These are phyloP conservation scores for Cyclargus thomasi DNA, from an alignment of 1,140 invertebrate genomes.

Conservation along the genomic window DNA sequence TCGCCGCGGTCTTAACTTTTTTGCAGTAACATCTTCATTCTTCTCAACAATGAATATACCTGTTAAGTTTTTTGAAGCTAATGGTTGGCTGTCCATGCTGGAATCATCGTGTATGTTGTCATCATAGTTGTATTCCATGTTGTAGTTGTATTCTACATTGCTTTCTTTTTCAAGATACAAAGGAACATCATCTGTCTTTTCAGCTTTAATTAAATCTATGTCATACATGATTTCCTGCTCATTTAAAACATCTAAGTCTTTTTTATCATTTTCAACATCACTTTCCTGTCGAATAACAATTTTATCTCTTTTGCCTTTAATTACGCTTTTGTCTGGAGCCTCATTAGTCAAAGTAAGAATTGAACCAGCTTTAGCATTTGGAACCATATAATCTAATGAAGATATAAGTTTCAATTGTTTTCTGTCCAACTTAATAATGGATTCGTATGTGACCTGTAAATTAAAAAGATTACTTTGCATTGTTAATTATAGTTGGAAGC, in stretches of 20 bases:
- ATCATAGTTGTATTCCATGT: not conserved
- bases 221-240: too few species aligned
- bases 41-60: slow-evolving; percentile 11
- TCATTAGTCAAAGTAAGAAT: slow-evolving; percentile 21
- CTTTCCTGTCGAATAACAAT: not conserved
- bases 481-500: not conserved
- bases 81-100: not conserved
- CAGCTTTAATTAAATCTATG: not conserved
- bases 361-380: not conserved
- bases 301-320: not conserved
- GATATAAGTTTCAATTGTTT: slow-evolving; percentile 30
- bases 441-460: slow-evolving; percentile 34
- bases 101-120: not conserved
- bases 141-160: not conserved
- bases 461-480: not conserved
- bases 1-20: not conserved
- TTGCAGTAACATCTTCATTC: slow-evolving; percentile 20
- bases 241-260: too few species aligned
- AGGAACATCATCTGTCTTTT: slow-evolving; percentile 19
- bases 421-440: slow-evolving; percentile 41
- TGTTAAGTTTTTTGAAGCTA: slow-evolving; percentile 14
- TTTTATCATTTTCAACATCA: not conserved
- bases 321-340: not conserved
- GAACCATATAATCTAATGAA: slow-evolving; percentile 27
- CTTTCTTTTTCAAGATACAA: not conserved